A percentile compares a stretch with the other conserved stretches of the same genome.
These are phyloP conservation scores for Hymenochirus boettgeri DNA, from an alignment of 2,113 vertebrate genomes.

Conservation along the genomic window DNA sequence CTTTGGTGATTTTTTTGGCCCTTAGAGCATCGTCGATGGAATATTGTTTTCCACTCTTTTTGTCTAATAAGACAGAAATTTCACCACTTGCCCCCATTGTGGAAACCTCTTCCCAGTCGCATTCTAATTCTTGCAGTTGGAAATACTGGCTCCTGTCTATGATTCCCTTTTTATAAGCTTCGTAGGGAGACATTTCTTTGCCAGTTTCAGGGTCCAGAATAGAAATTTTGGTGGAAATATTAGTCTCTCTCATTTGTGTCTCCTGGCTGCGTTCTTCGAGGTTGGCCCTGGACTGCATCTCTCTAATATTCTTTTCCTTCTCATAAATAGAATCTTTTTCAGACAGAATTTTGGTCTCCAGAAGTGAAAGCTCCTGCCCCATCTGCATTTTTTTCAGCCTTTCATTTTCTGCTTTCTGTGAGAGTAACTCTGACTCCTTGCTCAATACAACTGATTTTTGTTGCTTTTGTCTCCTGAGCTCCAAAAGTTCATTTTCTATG, in stretches of 20 bases:
- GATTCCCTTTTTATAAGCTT: conserved; percentile 82
- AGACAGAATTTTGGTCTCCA: conserved; percentile 80
- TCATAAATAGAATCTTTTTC: conserved; percentile 86
- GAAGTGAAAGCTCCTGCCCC: conserved; percentile 68
- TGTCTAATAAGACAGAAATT: conserved; percentile 81
- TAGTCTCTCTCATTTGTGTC: conserved; percentile 85
- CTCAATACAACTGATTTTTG: conserved; percentile 72
- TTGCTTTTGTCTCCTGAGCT: conserved; percentile 72
- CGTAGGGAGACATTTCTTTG: conserved; percentile 91
- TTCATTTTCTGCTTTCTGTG: conserved; percentile 68
- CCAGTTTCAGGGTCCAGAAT: conserved; percentile 93
- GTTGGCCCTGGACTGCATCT: conserved; percentile 67
- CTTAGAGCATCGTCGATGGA: conserved; percentile 83
- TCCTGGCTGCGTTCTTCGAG: conserved; percentile 77
- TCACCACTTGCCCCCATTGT: conserved; percentile 78
- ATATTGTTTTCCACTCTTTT: conserved; percentile 92
- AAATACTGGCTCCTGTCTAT: conserved; percentile 88
- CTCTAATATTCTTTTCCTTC: conserved; percentile 76
- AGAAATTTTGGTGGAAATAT: conserved; percentile 90
- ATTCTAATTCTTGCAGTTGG: conserved; percentile 88
- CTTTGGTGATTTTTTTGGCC: conserved; percentile 74
- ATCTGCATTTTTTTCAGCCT: conserved; percentile 76
- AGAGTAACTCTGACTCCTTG: conserved; percentile 76
- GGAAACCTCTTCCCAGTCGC: conserved; percentile 91
- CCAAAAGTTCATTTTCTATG: conserved; percentile 70